These are phyloP conservation scores for Neoitamus cyanurus DNA, from an alignment of 2,888 invertebrate genomes.

Conservation along the genomic window DNA sequence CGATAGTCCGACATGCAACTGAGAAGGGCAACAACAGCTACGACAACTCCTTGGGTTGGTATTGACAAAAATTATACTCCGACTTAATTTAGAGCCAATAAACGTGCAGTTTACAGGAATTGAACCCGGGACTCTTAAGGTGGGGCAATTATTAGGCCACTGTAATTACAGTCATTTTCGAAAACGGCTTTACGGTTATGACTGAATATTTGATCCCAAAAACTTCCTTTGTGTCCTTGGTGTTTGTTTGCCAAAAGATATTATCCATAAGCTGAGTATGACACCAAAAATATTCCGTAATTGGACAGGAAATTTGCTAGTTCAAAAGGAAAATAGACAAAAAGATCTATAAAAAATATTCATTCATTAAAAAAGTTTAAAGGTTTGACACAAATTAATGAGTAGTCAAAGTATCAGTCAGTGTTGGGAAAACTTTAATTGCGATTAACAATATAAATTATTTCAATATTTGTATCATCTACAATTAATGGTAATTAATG, in stretches of 20 bases:
- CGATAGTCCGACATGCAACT: not conserved
- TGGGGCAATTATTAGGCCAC: not conserved
- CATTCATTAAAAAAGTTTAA: no score
- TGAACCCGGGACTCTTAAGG: not conserved
- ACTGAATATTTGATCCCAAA: not conserved
- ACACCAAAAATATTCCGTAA: no score
- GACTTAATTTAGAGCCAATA: conserved; percentile 34
- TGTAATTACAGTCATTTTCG: not conserved
- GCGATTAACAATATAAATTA: no score
- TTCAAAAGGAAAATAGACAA: no score
- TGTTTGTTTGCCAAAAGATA: not conserved
- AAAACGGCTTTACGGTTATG: not conserved
- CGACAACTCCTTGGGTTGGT: not conserved
- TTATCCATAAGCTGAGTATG: no score
- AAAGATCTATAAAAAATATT: no score
- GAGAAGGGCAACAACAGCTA: not conserved
- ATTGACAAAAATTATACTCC: conserved; percentile 23
- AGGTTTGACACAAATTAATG: no score
- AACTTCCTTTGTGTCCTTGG: not conserved
- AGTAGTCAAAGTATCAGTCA: no score
- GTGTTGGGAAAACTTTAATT: no score
- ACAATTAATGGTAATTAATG: no score
- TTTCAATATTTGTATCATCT: no score
- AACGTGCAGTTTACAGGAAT: conserved; percentile 21
- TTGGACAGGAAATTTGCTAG: no score